phyloP scores from a whole-genome alignment of 2,113 vertebrate species.

The Sceloporus tristichus region DNA sequence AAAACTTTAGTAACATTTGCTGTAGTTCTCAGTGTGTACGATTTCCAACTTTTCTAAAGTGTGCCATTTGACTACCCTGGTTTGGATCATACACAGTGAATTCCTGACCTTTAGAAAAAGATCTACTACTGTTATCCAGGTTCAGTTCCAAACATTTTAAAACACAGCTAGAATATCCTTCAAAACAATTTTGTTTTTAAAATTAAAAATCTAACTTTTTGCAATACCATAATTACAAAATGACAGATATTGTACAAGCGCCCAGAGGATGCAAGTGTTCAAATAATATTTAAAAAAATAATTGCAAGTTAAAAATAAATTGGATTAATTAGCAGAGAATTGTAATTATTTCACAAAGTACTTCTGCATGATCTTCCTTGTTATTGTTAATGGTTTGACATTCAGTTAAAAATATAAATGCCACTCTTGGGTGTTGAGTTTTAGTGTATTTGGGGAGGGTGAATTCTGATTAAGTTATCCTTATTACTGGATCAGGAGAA shows the following conservation, averaged over 20 bases:
- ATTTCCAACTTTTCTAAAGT: too few species aligned
- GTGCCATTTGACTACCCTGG: neutral
- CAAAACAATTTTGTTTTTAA: neutral
- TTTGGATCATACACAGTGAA: neutral
- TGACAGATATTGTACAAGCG: slow-evolving; percentile 20
- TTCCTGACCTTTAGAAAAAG: neutral
- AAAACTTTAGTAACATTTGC: too few species aligned
- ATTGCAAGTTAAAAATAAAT: slow-evolving; percentile 69
- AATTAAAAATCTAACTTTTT: neutral
- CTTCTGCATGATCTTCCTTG: slow-evolving; percentile 55
- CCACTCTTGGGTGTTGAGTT: slow-evolving; percentile 14
- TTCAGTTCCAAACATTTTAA: neutral
- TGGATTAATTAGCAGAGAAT: slow-evolving; percentile 68
- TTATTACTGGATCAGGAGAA: slow-evolving; percentile 34
- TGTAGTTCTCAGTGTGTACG: too few species aligned
- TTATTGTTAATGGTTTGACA: slow-evolving; percentile 63
- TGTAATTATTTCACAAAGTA: slow-evolving; percentile 60
- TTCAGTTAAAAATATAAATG: slow-evolving; percentile 63
- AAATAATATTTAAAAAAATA: slow-evolving; percentile 68
- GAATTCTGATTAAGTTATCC: slow-evolving; percentile 62
- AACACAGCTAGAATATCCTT: neutral
- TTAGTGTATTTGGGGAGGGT: neutral
- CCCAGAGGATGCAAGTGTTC: slow-evolving; percentile 42
- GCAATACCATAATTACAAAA: slow-evolving; percentile 34
- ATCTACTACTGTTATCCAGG: neutral